Conservation (phyloP, 2,113 vertebrate species). For the Antechinus flavipes region DNA sequence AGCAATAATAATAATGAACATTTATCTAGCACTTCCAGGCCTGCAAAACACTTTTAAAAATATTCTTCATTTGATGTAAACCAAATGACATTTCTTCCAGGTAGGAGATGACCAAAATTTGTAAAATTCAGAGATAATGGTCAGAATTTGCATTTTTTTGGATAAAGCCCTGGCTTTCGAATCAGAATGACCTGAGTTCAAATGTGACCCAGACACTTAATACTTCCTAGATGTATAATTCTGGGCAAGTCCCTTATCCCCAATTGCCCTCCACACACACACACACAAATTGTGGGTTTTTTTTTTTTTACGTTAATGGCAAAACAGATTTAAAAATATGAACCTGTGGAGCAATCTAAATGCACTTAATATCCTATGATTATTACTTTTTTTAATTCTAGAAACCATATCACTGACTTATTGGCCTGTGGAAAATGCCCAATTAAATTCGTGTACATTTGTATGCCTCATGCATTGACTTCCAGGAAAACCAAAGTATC, state of each 20-base stretch:
- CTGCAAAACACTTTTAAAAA: background rate
- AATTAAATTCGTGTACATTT: slow-evolving; percentile 4
- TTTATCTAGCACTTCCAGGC: background rate
- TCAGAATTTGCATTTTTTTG: background rate
- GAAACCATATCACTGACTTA: slow-evolving; percentile 12
- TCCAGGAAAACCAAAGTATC: background rate
- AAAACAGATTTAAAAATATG: background rate
- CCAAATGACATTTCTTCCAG: background rate
- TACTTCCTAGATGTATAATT: no score
- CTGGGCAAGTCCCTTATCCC: no score
- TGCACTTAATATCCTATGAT: background rate
- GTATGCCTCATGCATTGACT: background rate
- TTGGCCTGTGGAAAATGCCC: background rate
- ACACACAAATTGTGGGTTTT: background rate
- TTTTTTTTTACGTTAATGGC: background rate
- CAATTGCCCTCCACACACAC: no score
- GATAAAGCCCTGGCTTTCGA: no score
- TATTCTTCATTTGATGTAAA: background rate
- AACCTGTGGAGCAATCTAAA: background rate
- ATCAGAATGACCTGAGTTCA: no score
- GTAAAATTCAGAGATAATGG: background rate
- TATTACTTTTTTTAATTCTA: slow-evolving; percentile 21
- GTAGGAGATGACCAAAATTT: background rate
- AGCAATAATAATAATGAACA: background rate
- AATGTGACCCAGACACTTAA: no score